Percentiles rank a stretch among this genome's conserved stretches.
Conservation (phyloP, 2,797 vertebrate species). For the Propithecus perrieri region DNA sequence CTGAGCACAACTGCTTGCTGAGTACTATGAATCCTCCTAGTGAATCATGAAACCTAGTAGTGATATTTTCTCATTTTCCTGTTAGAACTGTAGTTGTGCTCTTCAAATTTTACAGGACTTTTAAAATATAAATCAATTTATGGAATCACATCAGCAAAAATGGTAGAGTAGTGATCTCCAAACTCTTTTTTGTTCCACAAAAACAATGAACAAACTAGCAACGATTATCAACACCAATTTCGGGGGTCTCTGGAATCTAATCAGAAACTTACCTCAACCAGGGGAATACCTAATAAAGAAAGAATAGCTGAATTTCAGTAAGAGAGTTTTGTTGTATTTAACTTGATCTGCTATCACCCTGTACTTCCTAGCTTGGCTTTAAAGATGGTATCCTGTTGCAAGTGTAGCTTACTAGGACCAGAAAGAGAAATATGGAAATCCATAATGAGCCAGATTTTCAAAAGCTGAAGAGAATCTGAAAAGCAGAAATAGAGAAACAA, state of each 20-base stretch:
- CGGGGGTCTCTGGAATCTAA: background rate
- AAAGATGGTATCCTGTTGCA: background rate
- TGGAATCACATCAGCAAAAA: background rate
- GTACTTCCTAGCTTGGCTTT: background rate
- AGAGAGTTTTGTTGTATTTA: background rate
- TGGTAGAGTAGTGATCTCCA: background rate
- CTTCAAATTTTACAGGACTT: background rate
- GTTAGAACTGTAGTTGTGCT: background rate
- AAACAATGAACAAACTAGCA: background rate
- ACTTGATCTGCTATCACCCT: background rate
- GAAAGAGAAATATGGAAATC: background rate
- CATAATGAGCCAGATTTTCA: background rate
- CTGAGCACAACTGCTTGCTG: background rate
- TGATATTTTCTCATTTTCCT: background rate
- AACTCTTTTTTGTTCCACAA: background rate
- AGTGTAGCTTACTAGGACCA: background rate
- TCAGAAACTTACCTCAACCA: background rate
- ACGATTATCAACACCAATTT: background rate
- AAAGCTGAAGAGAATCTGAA: background rate
- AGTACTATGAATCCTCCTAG: background rate
- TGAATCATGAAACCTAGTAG: background rate
- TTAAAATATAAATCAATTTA: constrained; percentile 1
- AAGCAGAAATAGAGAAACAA: background rate
- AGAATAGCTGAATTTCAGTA: background rate
- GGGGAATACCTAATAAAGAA: background rate